Evolutionary conservation across 2,797 vertebrate genomes (phyloP), one percentile per base, ranked within the genome.

Genomic region (Siniperca scherzeri): DNA sequence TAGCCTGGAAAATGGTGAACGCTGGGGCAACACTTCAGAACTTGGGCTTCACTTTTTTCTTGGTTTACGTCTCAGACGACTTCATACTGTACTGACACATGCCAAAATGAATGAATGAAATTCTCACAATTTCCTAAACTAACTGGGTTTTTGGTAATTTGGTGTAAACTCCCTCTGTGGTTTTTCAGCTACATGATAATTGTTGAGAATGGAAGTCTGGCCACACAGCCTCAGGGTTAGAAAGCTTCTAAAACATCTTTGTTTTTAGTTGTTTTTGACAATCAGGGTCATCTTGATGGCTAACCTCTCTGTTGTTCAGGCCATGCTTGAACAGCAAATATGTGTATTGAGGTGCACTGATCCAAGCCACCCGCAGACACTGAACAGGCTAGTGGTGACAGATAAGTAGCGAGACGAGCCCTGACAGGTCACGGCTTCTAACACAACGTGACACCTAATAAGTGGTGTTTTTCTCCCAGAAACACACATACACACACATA

Each of bases 251-350:
- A 86, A 92, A 79, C 33, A 67, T 89, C 83, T 92, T 87, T 81
- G 83, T 87, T 55, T 92, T 78, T 77, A 70, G 73, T 77, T 84
- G 80, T 77, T 83, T 87, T 81, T 90, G 78, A 92, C 92, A 90
- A 87, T 90, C 80, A 66, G 89, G 91, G 92, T 94, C 90, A 94
- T 95, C 92, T 93, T 70, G 77, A 87, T 78, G 84, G 50, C 82
- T 87, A 91, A 93, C 90, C 90, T 73, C 86, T 74, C 77, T 85
- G 84, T 92, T 93, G 90, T 91, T 89, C 25, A 56, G 80, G 66
- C 75, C 77, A 78, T 78, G 87, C 81, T 91, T 72, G 66, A 90
- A 89, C 81, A 89, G 91, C 89, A 93, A 93, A 92, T 89, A 94
- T 92, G 92, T 88, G 90, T 91, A 86, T 88, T 89, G 87, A 91